Percentiles rank a stretch among this genome's conserved stretches.
Evolutionary conservation across 2,113 vertebrate species (phyloP).

Genomic region (Chaetodon trifascialis): DNA sequence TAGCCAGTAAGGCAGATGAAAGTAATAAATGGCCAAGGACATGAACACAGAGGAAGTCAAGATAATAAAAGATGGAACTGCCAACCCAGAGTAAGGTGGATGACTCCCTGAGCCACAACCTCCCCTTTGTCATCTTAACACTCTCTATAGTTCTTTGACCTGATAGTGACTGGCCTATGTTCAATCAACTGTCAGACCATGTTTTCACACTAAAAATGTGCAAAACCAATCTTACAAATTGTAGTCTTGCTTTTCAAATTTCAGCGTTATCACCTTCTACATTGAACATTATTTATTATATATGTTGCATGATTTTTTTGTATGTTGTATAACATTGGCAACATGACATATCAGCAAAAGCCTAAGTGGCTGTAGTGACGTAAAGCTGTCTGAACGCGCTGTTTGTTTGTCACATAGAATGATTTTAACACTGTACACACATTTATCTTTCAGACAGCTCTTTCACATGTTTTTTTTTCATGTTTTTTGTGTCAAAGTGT

Average conservation of each 20-base stretch:
- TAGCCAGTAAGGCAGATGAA: no score
- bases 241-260: neutral
- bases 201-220: neutral
- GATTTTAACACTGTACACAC: conserved; percentile 11
- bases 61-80: neutral
- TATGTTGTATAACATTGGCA: no score
- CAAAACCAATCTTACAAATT: neutral
- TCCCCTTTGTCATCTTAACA: no score
- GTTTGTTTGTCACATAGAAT: conserved; percentile 2
- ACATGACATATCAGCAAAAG: neutral
- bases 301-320: neutral
- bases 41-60: no score
- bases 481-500: conserved; percentile 1
- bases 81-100: neutral
- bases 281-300: neutral
- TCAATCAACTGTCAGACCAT: neutral
- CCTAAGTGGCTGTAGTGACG: conserved; percentile 24
- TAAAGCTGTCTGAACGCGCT: conserved; percentile 11
- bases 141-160: no score
- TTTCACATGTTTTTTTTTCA: no score
- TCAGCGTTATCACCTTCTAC: neutral
- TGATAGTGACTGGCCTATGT: neutral
- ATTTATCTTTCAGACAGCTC: neutral
- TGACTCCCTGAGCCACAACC: no score
- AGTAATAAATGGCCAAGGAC: no score